Base-by-base conservation (phyloP, 2,888 invertebrate species). In the Ophion costatus region DNA sequence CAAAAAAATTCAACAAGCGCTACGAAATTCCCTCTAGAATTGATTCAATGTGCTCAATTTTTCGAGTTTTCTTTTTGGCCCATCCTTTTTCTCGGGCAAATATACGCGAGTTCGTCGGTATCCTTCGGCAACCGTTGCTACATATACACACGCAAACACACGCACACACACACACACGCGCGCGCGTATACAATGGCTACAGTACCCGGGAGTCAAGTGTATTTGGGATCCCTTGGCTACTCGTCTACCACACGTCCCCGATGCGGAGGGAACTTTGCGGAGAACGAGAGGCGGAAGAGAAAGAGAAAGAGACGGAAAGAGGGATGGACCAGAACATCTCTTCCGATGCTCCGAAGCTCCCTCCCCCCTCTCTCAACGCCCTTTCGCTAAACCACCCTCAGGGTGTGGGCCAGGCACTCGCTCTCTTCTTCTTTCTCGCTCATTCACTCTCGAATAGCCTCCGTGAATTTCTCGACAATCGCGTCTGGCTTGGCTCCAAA, bases 401-500 rank as follows among this genome's bases (percentile, higher is more conserved):
- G 24, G 29, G 24, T 10, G n/a, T 56, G 24, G 20, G 45, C 59
- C 24, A 22, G 20, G 57, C 45, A 20, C 45, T 63, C 51, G 75
- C 29, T 45, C 22, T 63, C 14, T 14, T 45, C 2, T 45, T 45
- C 42, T 59, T 14, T 22, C 24, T 56, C 17, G 22, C 51, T 11
- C 29, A 14, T 14, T 45, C 11, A 11, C 45, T 45, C 66, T 64
- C 24, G 24, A 57, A 51, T 51, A 17, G 88, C 89, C 75, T n/a
- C 88, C 89, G 89, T 89, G 89, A 89, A 90, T 91, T 90, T 89
- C 86, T 88, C 90, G 90, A 90, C 91, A 91, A 92, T 92, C 91
- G 90, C 88, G 86, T 86, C 90, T 92, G 92, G 92, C 92, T 87
- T 83, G 75, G 86, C 83, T 91, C 92, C 92, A 92, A 90, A 88